Percentiles rank a stretch among this genome's conserved stretches.
Conservation (phyloP, 2,113 vertebrate species). For the Cyanocitta stelleri region DNA sequence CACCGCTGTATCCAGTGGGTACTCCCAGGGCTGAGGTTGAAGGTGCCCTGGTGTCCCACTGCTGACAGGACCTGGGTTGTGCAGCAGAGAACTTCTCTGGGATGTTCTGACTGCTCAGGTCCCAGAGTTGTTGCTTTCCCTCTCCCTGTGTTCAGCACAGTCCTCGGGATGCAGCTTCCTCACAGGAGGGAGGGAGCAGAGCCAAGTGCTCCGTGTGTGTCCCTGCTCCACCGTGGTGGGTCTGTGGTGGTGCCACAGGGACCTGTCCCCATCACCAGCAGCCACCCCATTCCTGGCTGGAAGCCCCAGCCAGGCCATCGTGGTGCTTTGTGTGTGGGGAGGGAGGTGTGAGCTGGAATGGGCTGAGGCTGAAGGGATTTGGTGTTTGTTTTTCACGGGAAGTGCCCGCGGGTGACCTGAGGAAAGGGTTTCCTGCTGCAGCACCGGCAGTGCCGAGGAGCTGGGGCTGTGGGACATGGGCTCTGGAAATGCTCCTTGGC, state of each 20-base stretch:
- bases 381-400: neutral
- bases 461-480: rapidly evolving
- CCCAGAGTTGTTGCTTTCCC: neutral
- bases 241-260: neutral
- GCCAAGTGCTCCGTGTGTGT: rapidly evolving
- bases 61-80: rapidly evolving
- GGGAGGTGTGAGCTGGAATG: rapidly evolving
- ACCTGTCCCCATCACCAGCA: neutral
- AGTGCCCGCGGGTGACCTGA: neutral
- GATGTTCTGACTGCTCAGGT: rapidly evolving
- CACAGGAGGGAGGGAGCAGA: neutral
- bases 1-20: rapidly evolving
- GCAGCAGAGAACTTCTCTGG: neutral
- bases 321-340: neutral
- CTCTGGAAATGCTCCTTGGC: neutral
- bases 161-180: neutral
- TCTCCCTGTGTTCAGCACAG: rapidly evolving
- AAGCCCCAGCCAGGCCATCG: neutral
- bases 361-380: neutral
- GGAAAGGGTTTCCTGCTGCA: neutral
- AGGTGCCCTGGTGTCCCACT: rapidly evolving
- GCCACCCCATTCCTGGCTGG: neutral
- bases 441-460: rapidly evolving
- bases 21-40: rapidly evolving
- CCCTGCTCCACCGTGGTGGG: rapidly evolving